These are phyloP conservation scores for Dermolepida albohirtum DNA, from an alignment of 2,888 invertebrate genomes.

Conservation along the genomic window DNA sequence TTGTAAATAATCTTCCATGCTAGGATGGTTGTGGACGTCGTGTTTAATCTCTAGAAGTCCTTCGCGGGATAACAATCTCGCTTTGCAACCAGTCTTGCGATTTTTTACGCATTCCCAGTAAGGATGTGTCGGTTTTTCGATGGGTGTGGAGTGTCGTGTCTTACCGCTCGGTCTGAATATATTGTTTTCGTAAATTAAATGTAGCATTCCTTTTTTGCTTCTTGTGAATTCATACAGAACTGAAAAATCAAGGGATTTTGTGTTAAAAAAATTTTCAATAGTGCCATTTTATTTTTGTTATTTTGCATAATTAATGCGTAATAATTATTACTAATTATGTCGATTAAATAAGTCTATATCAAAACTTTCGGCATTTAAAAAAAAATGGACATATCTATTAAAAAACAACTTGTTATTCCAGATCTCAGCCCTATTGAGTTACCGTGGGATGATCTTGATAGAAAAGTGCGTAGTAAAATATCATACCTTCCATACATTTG, in stretches of 20 bases:
- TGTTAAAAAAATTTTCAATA: background rate
- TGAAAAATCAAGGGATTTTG: constrained; percentile 30
- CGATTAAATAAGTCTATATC: too few relatives aligned
- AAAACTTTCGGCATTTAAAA: too few relatives aligned
- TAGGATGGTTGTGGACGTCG: constrained; percentile 44
- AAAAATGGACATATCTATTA: too few relatives aligned
- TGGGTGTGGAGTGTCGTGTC: constrained; percentile 36
- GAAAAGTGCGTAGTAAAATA: too few relatives aligned
- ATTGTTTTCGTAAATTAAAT: constrained; percentile 46
- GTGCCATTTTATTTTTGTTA: too few relatives aligned
- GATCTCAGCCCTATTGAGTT: too few relatives aligned
- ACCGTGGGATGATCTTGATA: too few relatives aligned
- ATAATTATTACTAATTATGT: too few relatives aligned
- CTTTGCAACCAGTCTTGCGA: constrained; percentile 46
- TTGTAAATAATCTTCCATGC: constrained; percentile 43
- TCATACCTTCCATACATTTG: too few relatives aligned
- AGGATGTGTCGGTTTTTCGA: constrained; percentile 33
- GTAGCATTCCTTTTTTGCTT: constrained; percentile 47
- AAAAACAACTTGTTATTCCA: too few relatives aligned
- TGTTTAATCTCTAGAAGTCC: constrained; percentile 43
- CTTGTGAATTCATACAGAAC: constrained; percentile 45
- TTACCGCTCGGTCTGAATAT: constrained; percentile 47
- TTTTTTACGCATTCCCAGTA: constrained; percentile 49
- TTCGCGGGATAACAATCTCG: constrained; percentile 44
- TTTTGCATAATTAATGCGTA: too few relatives aligned